Conservation (phyloP, 2,797 vertebrate genomes). For the Sebastes steindachneri region DNA sequence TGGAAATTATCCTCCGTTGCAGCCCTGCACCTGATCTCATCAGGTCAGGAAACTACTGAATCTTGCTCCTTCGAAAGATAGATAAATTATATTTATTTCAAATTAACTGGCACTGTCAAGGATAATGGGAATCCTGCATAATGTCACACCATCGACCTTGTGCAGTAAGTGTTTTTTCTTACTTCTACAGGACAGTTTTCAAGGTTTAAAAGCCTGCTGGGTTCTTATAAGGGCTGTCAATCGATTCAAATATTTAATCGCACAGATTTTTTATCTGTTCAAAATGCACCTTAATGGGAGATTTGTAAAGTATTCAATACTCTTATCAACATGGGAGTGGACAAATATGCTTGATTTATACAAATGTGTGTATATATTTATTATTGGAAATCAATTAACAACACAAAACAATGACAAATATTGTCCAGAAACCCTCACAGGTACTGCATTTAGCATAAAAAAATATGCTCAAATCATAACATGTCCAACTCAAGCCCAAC, state of each 20-base stretch:
- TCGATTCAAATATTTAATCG: too few species aligned
- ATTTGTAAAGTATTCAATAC: too few species aligned
- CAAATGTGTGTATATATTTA: too few species aligned
- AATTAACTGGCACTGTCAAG: not conserved
- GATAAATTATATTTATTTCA: not conserved
- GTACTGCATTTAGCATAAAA: too few species aligned
- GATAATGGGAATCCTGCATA: not conserved
- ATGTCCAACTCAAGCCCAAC: accelerated
- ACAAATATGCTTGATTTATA: too few species aligned
- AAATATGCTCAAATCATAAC: too few species aligned
- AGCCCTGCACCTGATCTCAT: not conserved
- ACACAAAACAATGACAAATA: too few species aligned
- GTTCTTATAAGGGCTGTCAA: not conserved
- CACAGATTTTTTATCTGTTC: not conserved
- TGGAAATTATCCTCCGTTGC: accelerated
- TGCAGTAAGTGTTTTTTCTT: not conserved
- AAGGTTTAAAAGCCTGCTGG: not conserved
- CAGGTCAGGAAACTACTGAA: not conserved
- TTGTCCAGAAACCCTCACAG: too few species aligned
- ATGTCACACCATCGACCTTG: not conserved
- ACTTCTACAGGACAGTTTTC: not conserved
- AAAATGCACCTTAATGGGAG: too few species aligned
- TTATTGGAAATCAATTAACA: too few species aligned
- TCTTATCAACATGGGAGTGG: too few species aligned
- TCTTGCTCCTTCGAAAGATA: not conserved